These are phyloP conservation scores for Lycophotia porphyrea DNA, from an alignment of 2,888 invertebrate species.

Conservation along the genomic window DNA sequence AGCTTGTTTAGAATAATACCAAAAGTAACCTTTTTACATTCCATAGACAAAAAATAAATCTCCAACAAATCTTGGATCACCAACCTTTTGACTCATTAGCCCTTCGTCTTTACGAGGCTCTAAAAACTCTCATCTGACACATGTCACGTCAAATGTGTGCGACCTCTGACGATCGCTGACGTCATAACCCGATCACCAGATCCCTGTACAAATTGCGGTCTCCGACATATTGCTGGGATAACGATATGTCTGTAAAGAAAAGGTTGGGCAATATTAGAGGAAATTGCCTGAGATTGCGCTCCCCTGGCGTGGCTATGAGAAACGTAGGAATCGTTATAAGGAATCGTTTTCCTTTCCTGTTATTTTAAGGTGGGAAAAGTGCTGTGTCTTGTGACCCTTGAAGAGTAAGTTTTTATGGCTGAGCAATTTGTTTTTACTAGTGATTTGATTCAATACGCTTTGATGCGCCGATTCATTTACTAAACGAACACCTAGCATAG, in stretches of 20 bases:
- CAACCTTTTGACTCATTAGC: conserved; percentile 38
- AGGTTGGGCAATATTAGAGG: conserved; percentile 50
- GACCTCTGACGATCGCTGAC: conserved; percentile 45
- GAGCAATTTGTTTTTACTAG: conserved; percentile 16
- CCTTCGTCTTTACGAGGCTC: conserved; percentile 37
- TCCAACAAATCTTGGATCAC: conserved; percentile 5
- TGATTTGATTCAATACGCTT: background rate
- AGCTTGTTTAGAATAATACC: background rate
- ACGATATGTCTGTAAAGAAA: conserved; percentile 55
- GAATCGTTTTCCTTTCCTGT: conserved; percentile 47
- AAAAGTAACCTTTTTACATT: background rate
- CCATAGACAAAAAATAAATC: background rate
- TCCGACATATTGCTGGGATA: conserved; percentile 57
- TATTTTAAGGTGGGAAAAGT: conserved; percentile 33
- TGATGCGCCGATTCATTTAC: background rate
- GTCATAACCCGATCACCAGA: conserved; percentile 59
- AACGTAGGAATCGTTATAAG: conserved; percentile 45
- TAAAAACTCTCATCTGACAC: conserved; percentile 50
- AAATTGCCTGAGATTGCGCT: conserved; percentile 58
- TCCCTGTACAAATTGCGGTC: conserved; percentile 58
- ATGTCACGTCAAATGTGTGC: conserved; percentile 22
- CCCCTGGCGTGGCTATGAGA: conserved; percentile 33
- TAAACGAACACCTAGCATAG: background rate
- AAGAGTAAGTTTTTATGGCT: background rate
- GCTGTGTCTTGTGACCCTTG: conserved; percentile 12